These are phyloP conservation scores for Metellina segmentata DNA, from an alignment of 2,888 invertebrate genomes.

Conservation along the genomic window DNA sequence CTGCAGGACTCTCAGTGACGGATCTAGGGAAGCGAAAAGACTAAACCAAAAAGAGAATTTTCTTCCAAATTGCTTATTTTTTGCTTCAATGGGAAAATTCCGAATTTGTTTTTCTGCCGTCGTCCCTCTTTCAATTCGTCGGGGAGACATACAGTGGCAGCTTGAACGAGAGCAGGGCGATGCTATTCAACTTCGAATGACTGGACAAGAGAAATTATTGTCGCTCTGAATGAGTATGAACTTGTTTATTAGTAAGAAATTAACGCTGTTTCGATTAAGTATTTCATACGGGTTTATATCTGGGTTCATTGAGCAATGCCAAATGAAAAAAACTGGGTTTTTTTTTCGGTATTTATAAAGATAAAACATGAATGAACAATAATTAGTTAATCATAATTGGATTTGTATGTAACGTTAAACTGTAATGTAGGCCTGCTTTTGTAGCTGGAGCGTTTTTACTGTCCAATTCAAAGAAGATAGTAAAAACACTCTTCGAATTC, in stretches of 20 bases:
- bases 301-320: background rate
- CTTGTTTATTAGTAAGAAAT: background rate
- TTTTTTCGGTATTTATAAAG: background rate
- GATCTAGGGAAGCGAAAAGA: slow-evolving; percentile 12
- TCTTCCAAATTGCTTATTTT: slow-evolving; percentile 63
- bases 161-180: background rate
- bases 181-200: slow-evolving; percentile 15
- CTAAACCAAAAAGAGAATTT: slow-evolving; percentile 29
- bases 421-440: no score
- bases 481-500: no score
- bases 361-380: background rate
- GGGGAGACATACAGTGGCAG: background rate
- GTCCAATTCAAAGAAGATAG: no score
- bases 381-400: background rate
- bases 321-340: background rate
- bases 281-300: background rate
- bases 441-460: no score
- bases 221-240: background rate
- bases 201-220: background rate
- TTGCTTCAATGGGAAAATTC: slow-evolving; percentile 18
- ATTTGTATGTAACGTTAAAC: background rate
- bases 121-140: background rate
- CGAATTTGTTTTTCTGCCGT: background rate
- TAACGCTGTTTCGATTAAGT: background rate
- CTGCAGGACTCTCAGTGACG: slow-evolving; percentile 12